Conservation (phyloP, 2,888 invertebrate species). For the Busseola fusca region DNA sequence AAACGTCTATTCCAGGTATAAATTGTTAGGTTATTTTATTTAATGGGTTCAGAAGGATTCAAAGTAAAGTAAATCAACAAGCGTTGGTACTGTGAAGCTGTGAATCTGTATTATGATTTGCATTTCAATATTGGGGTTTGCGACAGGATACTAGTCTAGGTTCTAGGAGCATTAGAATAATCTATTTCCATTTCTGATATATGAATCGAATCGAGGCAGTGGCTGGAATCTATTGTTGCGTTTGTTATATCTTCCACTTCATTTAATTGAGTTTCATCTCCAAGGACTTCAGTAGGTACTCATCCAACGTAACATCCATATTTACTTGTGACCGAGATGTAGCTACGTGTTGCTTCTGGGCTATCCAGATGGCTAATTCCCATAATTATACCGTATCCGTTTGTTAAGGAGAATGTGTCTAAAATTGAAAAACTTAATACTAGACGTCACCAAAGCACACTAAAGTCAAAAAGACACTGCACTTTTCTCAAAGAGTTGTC, state of each 20-base stretch:
- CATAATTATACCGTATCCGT: too few species aligned
- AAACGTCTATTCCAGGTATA: constrained; percentile 24
- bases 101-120: constrained; percentile 32
- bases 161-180: constrained; percentile 19
- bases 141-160: constrained; percentile 9
- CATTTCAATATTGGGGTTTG: constrained; percentile 39
- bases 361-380: not conserved
- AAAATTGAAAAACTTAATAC: too few species aligned
- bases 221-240: not conserved
- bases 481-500: too few species aligned
- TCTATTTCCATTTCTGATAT: not conserved
- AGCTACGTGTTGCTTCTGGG: constrained; percentile 8
- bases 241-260: not conserved
- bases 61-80: constrained; percentile 34
- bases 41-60: constrained; percentile 14
- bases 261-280: not conserved
- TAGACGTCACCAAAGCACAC: too few species aligned
- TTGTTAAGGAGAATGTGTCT: too few species aligned
- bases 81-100: constrained; percentile 5
- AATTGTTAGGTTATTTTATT: constrained; percentile 9
- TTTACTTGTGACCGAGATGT: not conserved
- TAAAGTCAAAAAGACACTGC: too few species aligned
- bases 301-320: not conserved
- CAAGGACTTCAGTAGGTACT: not conserved
- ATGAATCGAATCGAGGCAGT: not conserved